Evolutionary conservation across 2,797 vertebrate genomes (phyloP).

Genomic region (Melanitta fusca): DNA sequence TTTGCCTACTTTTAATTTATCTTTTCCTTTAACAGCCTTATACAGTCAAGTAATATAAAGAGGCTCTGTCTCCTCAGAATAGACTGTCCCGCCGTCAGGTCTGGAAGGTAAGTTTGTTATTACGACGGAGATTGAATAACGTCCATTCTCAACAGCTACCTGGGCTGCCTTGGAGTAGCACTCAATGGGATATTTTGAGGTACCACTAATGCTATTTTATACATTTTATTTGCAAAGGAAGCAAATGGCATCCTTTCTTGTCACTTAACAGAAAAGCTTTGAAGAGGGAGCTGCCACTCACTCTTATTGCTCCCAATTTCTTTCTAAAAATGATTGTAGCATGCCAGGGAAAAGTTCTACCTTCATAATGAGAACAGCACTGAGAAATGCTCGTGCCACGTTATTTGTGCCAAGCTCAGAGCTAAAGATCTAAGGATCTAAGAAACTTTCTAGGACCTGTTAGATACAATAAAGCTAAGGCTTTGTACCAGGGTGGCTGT

Average conservation of each 20-base stretch:
- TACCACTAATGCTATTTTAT: neutral
- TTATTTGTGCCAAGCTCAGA: slow-evolving; percentile 64
- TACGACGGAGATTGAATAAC: neutral
- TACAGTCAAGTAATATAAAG: neutral
- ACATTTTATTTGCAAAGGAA: slow-evolving; percentile 64
- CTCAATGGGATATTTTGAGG: slow-evolving; percentile 2
- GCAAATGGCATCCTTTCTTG: slow-evolving; percentile 50
- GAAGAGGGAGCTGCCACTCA: slow-evolving; percentile 61
- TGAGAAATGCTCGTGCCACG: slow-evolving; percentile 47
- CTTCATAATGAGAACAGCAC: slow-evolving; percentile 50
- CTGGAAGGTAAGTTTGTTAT: slow-evolving; percentile 34
- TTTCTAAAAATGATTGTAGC: slow-evolving; percentile 43
- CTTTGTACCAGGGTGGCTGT: neutral
- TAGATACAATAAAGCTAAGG: slow-evolving; percentile 27
- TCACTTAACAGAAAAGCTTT: slow-evolving; percentile 37
- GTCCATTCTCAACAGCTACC: slow-evolving; percentile 11
- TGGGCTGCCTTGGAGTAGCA: neutral
- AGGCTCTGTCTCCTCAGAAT: neutral
- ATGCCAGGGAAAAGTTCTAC: slow-evolving; percentile 44
- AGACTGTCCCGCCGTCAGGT: neutral
- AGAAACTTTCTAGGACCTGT: slow-evolving; percentile 47
- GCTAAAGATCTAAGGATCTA: slow-evolving; percentile 53
- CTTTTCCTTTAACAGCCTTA: neutral
- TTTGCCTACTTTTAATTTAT: neutral
- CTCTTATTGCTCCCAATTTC: slow-evolving; percentile 42